A percentile compares a stretch with the other conserved stretches of the same genome.
Evolutionary conservation across 1,140 invertebrate genomes (phyloP).

Genomic region (Neotoxoptera formosana): DNA sequence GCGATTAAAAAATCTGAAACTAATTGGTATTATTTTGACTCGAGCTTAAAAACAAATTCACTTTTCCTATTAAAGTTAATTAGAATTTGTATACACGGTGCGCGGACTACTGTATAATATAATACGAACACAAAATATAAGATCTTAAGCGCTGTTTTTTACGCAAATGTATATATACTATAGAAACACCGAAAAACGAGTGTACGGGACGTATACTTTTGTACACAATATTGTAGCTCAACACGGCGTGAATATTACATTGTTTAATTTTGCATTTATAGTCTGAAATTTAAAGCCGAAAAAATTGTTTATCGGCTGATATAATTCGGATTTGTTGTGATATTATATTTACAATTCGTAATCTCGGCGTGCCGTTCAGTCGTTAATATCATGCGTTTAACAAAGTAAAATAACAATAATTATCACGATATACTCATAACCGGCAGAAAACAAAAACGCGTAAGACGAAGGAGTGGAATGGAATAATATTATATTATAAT

Average conservation of each 20-base stretch:
- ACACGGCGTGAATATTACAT: not conserved
- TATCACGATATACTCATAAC: not conserved
- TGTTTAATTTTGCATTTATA: not conserved
- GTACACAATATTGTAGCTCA: not conserved
- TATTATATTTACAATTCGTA: not conserved
- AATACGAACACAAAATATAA: not conserved
- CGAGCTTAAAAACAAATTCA: not conserved
- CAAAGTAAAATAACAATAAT: not conserved
- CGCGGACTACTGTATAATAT: not conserved
- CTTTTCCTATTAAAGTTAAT: conserved; percentile 27
- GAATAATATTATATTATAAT: not conserved
- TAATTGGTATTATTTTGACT: not conserved
- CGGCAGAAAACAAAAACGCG: not conserved
- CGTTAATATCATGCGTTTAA: no score
- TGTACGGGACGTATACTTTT: not conserved
- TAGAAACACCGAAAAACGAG: not conserved
- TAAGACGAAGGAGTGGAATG: not conserved
- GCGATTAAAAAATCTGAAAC: conserved; percentile 6
- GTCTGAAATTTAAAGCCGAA: not conserved
- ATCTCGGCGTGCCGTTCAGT: not conserved
- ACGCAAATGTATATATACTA: not conserved
- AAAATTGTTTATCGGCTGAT: not conserved
- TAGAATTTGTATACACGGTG: not conserved
- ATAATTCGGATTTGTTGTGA: not conserved
- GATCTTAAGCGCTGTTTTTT: not conserved